phyloP scores from a whole-genome alignment of 2,888 invertebrate genomes.

The Cheilosia soror region DNA sequence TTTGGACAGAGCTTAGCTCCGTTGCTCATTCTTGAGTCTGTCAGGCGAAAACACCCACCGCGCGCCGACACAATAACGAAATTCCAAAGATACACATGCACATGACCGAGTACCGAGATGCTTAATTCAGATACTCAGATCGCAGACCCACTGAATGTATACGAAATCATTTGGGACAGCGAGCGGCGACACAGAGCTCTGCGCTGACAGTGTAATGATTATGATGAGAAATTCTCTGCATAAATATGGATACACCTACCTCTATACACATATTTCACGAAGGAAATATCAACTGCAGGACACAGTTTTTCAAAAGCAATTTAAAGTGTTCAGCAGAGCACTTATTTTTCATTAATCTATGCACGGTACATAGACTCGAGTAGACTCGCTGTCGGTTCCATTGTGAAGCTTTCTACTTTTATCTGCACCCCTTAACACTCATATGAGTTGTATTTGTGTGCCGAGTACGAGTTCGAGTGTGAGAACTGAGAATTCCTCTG shows the following conservation, averaged over 20 bases:
- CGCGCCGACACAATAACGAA: slow-evolving; percentile 37
- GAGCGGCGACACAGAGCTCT: neutral
- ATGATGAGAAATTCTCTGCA: slow-evolving; percentile 7
- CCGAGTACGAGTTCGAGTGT: neutral
- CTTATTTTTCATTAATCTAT: slow-evolving; percentile 23
- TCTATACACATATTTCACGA: neutral
- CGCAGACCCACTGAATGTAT: neutral
- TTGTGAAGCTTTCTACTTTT: neutral
- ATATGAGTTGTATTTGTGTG: neutral
- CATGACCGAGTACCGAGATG: slow-evolving; percentile 1
- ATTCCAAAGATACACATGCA: slow-evolving; percentile 10
- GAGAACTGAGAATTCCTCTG: slow-evolving; percentile 3
- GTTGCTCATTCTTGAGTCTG: slow-evolving; percentile 29
- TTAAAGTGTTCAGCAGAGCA: slow-evolving; percentile 14
- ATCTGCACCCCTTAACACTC: neutral
- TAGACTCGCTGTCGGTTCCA: slow-evolving; percentile 1
- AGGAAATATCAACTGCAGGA: slow-evolving; percentile 40
- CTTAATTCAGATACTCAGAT: no score
- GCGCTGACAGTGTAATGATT: slow-evolving; percentile 8
- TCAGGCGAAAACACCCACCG: slow-evolving; percentile 15
- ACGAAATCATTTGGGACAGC: neutral
- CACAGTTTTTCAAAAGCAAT: slow-evolving; percentile 25
- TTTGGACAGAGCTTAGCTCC: slow-evolving; percentile 24
- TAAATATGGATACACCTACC: neutral
- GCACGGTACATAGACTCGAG: slow-evolving; percentile 6